Base-by-base conservation (phyloP, 2,888 invertebrate species). In the Ochlodes sylvanus region DNA sequence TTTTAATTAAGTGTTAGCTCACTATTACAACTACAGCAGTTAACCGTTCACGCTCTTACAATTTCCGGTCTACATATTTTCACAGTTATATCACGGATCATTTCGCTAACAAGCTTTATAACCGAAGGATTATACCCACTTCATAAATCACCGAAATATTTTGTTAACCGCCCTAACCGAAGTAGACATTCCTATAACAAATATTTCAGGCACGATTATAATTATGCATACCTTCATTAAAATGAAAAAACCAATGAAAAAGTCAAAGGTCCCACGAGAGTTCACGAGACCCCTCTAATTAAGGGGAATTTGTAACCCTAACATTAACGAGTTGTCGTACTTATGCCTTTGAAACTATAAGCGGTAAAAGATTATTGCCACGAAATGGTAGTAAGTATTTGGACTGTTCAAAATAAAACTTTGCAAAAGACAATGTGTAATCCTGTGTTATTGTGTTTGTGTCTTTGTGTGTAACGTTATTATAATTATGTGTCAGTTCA, bases 261-360 rank as follows among this genome's bases (percentile, higher is more conserved):
- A 68, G 68, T 68, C 56, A 68, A 63, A 68, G 68, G 68, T 68
- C 41, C 56, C 44, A 27, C 27, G 27, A 27, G 66, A 55, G 57
- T 70, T 69, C 67, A 69, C 60, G 67, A 64, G 69, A 70, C 62
- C 71, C 61, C 52, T 68, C 61, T 73, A 73, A 76, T 76, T 75
- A 75, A 74, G 70, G 70, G 68, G 71, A 71, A 74, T 75, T 75
- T 76, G 73, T 74, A 74, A 73, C 76, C 71, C 71, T 74, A 44
- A 68, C 63, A 69, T 63, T 55, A 52, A 12, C 38, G 21, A 47
- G 44, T 19, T 42, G 67, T 60, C 32, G 3, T 52, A 56, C 3
- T 44, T 12, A n/a, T 2, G 57, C 9, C 17, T 15, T 32, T 34
- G 27, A n/a, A 60, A 21, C 60, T 41, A 58, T 38, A 19, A 32